Base-by-base conservation (phyloP, 2,888 invertebrate genomes). In the Mythimna impura region DNA sequence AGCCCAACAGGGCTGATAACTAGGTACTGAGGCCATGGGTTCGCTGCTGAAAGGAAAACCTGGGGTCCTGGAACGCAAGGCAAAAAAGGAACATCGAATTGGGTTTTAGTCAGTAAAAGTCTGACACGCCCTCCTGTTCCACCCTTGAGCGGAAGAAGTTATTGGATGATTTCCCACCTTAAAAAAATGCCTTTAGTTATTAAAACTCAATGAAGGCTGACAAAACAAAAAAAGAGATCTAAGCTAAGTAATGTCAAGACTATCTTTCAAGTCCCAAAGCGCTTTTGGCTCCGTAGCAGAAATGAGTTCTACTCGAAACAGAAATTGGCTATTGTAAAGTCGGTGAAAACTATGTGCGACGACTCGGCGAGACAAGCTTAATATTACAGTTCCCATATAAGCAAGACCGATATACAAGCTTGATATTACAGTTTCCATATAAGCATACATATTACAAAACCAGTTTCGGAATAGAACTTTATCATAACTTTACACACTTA, bases 241-340 rank as follows among this genome's bases (percentile, higher is more conserved):
- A 61, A 65, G 63, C 43, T 36, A 10, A 9, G 43, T 67, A 54
- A 64, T 71, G 57, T 71, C 54, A 66, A 50, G 34, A 68, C 68
- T 57, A 63, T 54, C 43, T 75, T 81, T 72, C 54, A 66, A 78
- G 66, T 71, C 52, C 54, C 64, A 71, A 77, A 86, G 68, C 58
- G 47, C 70, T 72, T 75, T 71, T 55, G 25, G 67, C 64, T 81
- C 78, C 67, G 64, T 72, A 64, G 63, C 80, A 80, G 75, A 75
- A 86, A 84, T 80, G 64, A 86, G 78, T 80, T 84, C 80, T 71
- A 82, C 75, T 76, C 84, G 73, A 78, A 80, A 84, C 82, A 80
- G 80, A 85, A 84, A 85, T 86, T 86, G 85, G 70, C 80, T 72
- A 85, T 85, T 86, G 82, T 80, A 76, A 72, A 80, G 76, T 78